phyloP scores from a whole-genome alignment of 2,797 vertebrate species.

The Argya squamiceps region DNA sequence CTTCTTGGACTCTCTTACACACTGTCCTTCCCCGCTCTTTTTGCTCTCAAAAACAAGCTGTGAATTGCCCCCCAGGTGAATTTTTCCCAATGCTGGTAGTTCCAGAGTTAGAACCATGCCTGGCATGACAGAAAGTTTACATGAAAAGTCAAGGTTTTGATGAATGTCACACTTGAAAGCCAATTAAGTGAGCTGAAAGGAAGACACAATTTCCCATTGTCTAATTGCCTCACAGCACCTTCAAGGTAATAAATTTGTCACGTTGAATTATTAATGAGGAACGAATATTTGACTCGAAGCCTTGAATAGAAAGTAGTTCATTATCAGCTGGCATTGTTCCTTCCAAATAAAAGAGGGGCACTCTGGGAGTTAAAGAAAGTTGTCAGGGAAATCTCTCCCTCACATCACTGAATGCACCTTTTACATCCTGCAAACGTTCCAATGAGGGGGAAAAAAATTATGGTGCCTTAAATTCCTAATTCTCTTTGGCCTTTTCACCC shows the following conservation, averaged over 20 bases:
- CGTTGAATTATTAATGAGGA: conserved; percentile 84
- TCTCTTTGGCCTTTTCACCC: conserved; percentile 23
- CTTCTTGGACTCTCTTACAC: neutral
- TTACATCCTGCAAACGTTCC: conserved; percentile 6
- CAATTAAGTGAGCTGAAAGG: conserved; percentile 79
- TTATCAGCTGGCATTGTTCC: conserved; percentile 75
- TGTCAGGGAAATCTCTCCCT: conserved; percentile 48
- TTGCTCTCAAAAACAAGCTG: neutral
- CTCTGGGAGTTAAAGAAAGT: conserved; percentile 28
- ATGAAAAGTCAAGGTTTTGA: conserved; percentile 78
- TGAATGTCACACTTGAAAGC: conserved; percentile 81
- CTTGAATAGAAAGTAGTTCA: conserved; percentile 80
- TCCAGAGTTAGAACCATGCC: neutral
- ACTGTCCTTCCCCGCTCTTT: neutral
- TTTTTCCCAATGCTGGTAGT: neutral
- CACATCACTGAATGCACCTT: neutral
- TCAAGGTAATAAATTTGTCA: conserved; percentile 84
- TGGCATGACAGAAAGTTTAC: conserved; percentile 74
- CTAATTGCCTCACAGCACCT: conserved; percentile 80
- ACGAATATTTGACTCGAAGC: conserved; percentile 77
- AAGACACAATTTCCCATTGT: conserved; percentile 81
- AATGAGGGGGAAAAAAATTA: neutral
- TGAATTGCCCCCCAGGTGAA: neutral
- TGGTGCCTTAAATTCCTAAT: neutral
- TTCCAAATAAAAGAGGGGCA: conserved; percentile 65